These are phyloP conservation scores for Candidula unifasciata DNA, from an alignment of 2,888 invertebrate species.

Conservation along the genomic window DNA sequence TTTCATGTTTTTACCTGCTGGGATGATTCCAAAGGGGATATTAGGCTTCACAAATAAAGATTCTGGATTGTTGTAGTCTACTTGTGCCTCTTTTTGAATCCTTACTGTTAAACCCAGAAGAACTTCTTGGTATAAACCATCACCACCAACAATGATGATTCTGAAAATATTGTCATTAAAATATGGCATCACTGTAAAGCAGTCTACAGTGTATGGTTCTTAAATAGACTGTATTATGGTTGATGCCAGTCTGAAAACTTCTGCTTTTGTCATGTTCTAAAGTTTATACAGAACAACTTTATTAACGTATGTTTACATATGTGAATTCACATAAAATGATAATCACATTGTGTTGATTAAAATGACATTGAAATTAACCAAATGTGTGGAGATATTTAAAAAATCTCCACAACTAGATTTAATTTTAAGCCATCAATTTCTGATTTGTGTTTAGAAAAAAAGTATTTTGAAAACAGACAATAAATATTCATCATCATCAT, in stretches of 20 bases:
- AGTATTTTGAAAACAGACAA: no score
- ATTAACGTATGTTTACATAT: no score
- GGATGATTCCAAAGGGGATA: slow-evolving; percentile 68
- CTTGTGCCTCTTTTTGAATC: slow-evolving; percentile 59
- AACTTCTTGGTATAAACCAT: slow-evolving; percentile 70
- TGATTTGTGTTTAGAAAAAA: no score
- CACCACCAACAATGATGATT: slow-evolving; percentile 69
- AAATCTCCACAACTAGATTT: no score
- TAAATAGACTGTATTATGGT: no score
- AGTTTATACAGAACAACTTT: no score
- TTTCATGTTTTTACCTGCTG: slow-evolving; percentile 58
- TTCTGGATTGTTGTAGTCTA: slow-evolving; percentile 63
- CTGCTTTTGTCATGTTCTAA: no score
- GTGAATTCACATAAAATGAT: background rate
- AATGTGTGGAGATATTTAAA: background rate
- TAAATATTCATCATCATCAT: no score
- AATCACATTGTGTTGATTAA: background rate
- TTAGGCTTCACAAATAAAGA: slow-evolving; percentile 58
- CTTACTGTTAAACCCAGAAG: slow-evolving; percentile 63
- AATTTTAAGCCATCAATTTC: no score
- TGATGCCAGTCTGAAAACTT: no score
- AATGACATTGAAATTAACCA: background rate
- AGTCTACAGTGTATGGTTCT: no score
- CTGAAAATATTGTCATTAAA: slow-evolving; percentile 45
- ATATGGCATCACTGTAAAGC: no score